phyloP scores from a whole-genome alignment of 2,113 vertebrate species.

The Chaetops frenatus region DNA sequence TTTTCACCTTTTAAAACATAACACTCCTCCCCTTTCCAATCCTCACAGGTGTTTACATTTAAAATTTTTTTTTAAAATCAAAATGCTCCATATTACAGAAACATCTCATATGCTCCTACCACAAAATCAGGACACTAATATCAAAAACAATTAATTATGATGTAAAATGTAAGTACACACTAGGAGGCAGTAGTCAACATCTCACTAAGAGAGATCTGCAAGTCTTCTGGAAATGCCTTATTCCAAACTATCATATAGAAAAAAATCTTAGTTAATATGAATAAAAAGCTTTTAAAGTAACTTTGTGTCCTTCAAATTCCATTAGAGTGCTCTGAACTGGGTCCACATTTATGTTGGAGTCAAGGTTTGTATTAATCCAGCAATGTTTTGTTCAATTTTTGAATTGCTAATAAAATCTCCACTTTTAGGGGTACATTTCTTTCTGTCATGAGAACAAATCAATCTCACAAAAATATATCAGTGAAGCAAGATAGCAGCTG shows the following conservation, averaged over 20 bases:
- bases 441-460: background rate
- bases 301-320: background rate
- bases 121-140: background rate
- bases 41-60: background rate
- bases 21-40: no score
- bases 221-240: background rate
- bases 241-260: background rate
- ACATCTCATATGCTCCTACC: background rate
- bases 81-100: background rate
- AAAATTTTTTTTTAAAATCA: background rate
- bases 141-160: background rate
- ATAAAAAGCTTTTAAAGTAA: background rate
- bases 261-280: background rate
- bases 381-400: background rate
- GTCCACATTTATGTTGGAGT: background rate
- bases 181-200: background rate
- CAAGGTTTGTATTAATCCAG: background rate
- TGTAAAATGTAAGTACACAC: background rate
- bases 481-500: background rate
- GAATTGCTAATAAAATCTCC: background rate
- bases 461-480: background rate
- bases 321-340: background rate
- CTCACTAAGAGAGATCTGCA: background rate
- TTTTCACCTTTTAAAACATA: background rate
- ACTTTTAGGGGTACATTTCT: background rate